Base-by-base conservation (phyloP, 2,113 vertebrate species). In the Proterorhinus semilunaris region DNA sequence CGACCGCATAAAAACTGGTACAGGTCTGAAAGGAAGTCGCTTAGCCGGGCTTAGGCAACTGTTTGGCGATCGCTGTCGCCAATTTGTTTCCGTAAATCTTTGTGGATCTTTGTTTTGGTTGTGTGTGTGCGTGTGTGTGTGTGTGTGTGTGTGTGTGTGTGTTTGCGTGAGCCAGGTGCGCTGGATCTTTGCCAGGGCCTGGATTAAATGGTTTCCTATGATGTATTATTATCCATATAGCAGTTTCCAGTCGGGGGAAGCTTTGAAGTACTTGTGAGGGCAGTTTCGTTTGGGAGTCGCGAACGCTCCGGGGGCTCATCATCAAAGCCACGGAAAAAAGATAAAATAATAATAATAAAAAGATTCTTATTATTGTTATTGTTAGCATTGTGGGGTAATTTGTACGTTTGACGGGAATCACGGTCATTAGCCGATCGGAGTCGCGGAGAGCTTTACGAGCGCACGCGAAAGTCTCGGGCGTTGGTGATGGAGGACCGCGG, bases 161-260 rank as follows among this genome's bases (percentile, higher is more conserved):
- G 85, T 90, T 90, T 87, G 85, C 87, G 78, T 84, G 85, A 84
- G 85, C 89, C 89, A 90, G 89, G 89, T 90, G 89, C 78, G 86
- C 78, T 90, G 89, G 86, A 66, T 49, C 54, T 0, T 6, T 58
- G 85, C 89, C 87, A 90, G 65, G 42, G 17, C 47, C 17, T 6
- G 79, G 83, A 83, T 87, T 84, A 76, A 85, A 87, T 86, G 74
- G 80, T 87, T 90, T 89, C 85, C 89, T 87, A 76, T 88, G 71
- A 83, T 88, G 79, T 66, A 79, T 63, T 63, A 45, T 61, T 44
- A 44, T 61, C 42, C 54, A 44, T 88, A 84, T 69, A 62, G 71
- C 69, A 64, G 65, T 70, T 82, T 67, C 66, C 68, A 73, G 70
- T 78, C 27, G 63, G 47, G 47, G 27, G 4, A 3, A 36, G 68